Conservation (phyloP, 2,888 invertebrate species). For the Hydrotaea cyrtoneurina region DNA sequence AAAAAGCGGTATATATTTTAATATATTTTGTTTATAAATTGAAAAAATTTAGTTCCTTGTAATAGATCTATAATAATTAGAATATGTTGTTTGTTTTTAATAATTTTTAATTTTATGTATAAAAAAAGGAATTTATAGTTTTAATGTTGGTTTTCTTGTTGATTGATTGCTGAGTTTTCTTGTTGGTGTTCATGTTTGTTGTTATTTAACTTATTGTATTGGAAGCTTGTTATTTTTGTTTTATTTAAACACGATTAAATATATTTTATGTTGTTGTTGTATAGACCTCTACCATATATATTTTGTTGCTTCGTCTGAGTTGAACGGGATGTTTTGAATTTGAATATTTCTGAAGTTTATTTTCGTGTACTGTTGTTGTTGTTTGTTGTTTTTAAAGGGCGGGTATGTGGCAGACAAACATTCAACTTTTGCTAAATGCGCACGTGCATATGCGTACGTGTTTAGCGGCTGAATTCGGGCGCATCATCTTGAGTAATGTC, state of each 20-base stretch:
- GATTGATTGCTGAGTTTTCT: conserved; percentile 64
- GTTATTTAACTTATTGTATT: conserved; percentile 59
- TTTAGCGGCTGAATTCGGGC: conserved; percentile 80
- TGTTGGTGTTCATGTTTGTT: conserved; percentile 47
- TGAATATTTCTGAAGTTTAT: conserved; percentile 57
- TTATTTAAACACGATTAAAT: conserved; percentile 57
- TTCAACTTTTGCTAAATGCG: conserved; percentile 72
- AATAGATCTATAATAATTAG: conserved; percentile 51
- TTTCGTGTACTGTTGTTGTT: conserved; percentile 69
- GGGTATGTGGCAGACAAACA: conserved; percentile 81
- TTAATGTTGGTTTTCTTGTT: conserved; percentile 47
- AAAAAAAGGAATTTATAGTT: conserved; percentile 57
- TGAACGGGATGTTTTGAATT: conserved; percentile 51
- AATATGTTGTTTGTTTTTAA: conserved; percentile 30
- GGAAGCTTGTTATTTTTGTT: conserved; percentile 62
- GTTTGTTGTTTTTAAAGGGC: conserved; percentile 77
- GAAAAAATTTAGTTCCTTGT: conserved; percentile 60
- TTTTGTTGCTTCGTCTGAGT: conserved; percentile 41
- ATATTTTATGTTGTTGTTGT: conserved; percentile 52
- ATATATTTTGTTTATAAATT: conserved; percentile 62
- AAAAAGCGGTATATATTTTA: conserved; percentile 62
- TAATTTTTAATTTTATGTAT: conserved; percentile 47
- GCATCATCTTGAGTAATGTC: conserved; percentile 86
- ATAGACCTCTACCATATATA: conserved; percentile 65
- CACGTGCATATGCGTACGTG: conserved; percentile 67